Conservation (phyloP, 2,113 vertebrate species). For the Vulpes vulpes region DNA sequence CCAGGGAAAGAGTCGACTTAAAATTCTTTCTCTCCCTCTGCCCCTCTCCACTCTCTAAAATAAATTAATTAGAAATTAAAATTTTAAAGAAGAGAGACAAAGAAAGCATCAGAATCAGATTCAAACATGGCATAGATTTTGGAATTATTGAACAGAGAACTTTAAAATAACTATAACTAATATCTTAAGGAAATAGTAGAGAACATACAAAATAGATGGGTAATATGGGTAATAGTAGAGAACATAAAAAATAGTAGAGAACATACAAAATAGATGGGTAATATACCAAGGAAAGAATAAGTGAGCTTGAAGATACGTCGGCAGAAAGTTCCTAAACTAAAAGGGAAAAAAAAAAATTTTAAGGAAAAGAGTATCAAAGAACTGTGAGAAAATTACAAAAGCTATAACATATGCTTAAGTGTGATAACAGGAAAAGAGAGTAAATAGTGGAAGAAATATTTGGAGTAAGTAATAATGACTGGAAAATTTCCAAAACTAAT, state of each 20-base stretch:
- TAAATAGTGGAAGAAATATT: not conserved
- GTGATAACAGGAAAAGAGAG: not conserved
- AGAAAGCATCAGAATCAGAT: not conserved
- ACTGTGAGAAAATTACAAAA: not conserved
- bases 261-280: not conserved
- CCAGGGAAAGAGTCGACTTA: not conserved
- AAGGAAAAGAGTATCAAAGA: not conserved
- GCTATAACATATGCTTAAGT: not conserved
- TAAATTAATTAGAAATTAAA: not conserved
- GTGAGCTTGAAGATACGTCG: not conserved
- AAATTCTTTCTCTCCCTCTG: not conserved
- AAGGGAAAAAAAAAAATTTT: not conserved
- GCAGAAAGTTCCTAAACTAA: not conserved
- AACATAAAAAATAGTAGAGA: not conserved
- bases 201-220: not conserved
- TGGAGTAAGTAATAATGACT: not conserved
- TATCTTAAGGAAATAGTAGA: slow-evolving; percentile 19
- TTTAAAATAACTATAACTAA: slow-evolving; percentile 21
- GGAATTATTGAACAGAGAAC: not conserved
- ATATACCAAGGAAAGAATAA: not conserved
- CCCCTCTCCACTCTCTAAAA: not conserved
- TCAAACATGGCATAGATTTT: not conserved
- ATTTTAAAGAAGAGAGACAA: not conserved
- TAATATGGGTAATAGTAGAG: not conserved
- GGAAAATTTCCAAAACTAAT: slow-evolving; percentile 27